Evolutionary conservation across 2,888 invertebrate genomes (phyloP), one percentile per base, ranked within the genome.

Genomic region (Erpobdella octoculata): DNA sequence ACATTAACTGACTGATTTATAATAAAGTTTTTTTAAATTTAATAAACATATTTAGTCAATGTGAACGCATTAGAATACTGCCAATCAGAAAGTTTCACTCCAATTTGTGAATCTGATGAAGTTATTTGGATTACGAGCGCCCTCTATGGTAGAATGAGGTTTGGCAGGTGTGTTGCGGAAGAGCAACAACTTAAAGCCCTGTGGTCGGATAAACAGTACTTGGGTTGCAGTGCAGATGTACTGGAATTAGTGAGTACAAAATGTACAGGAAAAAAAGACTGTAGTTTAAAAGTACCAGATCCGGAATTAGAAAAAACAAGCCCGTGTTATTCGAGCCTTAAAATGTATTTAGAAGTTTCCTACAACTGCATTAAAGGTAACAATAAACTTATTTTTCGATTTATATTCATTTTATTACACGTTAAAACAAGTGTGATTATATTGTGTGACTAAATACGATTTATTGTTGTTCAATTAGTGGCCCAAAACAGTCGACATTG

Each of bases 161-260:
- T 62, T 33, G 66, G 71, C 0, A 65, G 37, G 38, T 71, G 66
- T 25, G 59, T 66, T n/a, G 59, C 21, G n/a, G 59, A 66, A 28
- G 31, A 66, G 67, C 21, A 53, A 35, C 15, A 18, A 5, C 35
- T 69, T 36, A 65, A 65, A 58, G 21, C 38, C 2, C 31, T 35
- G 9, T 33, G 25, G 25, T 41, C 66, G 12, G 67, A 72, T 25
- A 41, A 41, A 8, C 37, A 66, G 21, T 46, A 35, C 12, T 41
- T 72, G 28, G 72, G 69, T 28, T 72, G 72, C n/a, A 59, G 38
- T 5, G 41, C 70, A 41, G 72, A 72, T 68, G 69, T 72, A 15
- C 18, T 48, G 2, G 6, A 8, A 2, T 21, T 70, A 35, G n/a
- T 72, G 4, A 35, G 53, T 15, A 21, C 46, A 37, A 36, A 69